phyloP scores from a whole-genome alignment of 30 jellyfish, hydroid and myxozoan genomes.

The Aurelia sp. region DNA sequence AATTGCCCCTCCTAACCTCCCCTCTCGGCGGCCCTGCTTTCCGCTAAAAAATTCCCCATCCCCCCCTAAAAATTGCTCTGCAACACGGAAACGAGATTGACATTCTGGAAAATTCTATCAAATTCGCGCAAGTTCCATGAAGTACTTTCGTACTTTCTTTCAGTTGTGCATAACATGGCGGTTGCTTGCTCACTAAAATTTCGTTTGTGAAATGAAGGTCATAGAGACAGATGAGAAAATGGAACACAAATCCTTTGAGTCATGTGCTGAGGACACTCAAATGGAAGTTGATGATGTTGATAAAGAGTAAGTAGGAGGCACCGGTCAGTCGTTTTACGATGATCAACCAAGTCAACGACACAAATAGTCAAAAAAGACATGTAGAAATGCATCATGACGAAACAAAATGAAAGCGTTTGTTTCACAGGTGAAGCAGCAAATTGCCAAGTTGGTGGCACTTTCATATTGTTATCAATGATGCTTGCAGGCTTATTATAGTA shows the following conservation, averaged over 20 bases:
- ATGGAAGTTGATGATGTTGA: slow-evolving; percentile 33
- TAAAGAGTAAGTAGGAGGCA: slow-evolving; percentile 28
- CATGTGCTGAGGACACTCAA: slow-evolving; percentile 1
- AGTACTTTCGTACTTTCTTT: slow-evolving; percentile 2
- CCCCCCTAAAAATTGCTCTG: too few species aligned
- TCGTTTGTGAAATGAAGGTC: slow-evolving; percentile 24
- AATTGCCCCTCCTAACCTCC: too few species aligned
- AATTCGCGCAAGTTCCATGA: slow-evolving; percentile 22
- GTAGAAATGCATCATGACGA: too few species aligned
- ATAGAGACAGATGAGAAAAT: slow-evolving; percentile 29
- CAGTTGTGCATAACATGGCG: slow-evolving; percentile 26
- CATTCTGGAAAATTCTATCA: slow-evolving; percentile 28
- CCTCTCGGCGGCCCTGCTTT: too few species aligned
- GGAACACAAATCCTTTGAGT: background rate
- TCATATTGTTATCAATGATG: too few species aligned
- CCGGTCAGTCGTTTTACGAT: background rate
- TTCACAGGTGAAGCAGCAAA: too few species aligned
- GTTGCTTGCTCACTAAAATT: slow-evolving; percentile 4
- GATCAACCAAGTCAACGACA: too few species aligned
- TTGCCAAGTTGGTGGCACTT: too few species aligned
- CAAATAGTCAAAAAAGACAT: too few species aligned
- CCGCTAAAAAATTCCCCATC: too few species aligned
- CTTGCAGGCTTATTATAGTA: too few species aligned
- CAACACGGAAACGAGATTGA: background rate
- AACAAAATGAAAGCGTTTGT: too few species aligned